Evolutionary conservation across 1,140 invertebrate genomes (phyloP).

Genomic region (Cyphomyrmex costatus): DNA sequence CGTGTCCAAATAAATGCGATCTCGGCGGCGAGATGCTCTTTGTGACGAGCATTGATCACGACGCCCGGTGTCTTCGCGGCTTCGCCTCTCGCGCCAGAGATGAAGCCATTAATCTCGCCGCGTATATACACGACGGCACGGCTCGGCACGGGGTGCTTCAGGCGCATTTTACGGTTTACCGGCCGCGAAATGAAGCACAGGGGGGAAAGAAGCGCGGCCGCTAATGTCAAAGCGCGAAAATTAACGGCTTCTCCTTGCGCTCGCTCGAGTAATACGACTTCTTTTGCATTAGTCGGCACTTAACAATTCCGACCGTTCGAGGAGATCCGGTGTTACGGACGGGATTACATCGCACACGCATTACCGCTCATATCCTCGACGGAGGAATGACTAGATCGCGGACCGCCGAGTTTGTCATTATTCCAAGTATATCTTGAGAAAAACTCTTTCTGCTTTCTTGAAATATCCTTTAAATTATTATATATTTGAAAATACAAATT

Average conservation of each 20-base stretch:
- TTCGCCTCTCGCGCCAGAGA: slow-evolving; percentile 21
- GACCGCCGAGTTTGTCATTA: background rate
- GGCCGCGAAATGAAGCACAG: slow-evolving; percentile 69
- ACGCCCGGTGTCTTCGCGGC: background rate
- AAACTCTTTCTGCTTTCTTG: background rate
- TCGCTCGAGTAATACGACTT: slow-evolving; percentile 44
- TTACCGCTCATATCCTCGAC: slow-evolving; percentile 55
- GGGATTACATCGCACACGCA: slow-evolving; percentile 66
- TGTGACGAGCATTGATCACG: slow-evolving; percentile 10
- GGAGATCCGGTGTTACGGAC: slow-evolving; percentile 70
- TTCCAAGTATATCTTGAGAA: background rate
- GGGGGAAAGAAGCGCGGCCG: slow-evolving; percentile 49
- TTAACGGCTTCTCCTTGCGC: slow-evolving; percentile 66
- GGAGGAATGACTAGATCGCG: slow-evolving; percentile 19
- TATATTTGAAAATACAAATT: background rate
- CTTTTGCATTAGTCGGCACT: slow-evolving; percentile 40
- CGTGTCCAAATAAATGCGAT: slow-evolving; percentile 19
- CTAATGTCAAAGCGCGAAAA: slow-evolving; percentile 72
- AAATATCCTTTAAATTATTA: background rate
- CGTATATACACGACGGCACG: background rate
- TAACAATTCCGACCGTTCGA: slow-evolving; percentile 39
- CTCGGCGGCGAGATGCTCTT: background rate
- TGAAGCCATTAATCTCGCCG: slow-evolving; percentile 70
- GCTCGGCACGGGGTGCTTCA: slow-evolving; percentile 31
- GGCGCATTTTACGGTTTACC: slow-evolving; percentile 69